Evolutionary conservation across 2,797 vertebrate genomes (phyloP).

Genomic region (Schizopygopsis malacanthus): DNA sequence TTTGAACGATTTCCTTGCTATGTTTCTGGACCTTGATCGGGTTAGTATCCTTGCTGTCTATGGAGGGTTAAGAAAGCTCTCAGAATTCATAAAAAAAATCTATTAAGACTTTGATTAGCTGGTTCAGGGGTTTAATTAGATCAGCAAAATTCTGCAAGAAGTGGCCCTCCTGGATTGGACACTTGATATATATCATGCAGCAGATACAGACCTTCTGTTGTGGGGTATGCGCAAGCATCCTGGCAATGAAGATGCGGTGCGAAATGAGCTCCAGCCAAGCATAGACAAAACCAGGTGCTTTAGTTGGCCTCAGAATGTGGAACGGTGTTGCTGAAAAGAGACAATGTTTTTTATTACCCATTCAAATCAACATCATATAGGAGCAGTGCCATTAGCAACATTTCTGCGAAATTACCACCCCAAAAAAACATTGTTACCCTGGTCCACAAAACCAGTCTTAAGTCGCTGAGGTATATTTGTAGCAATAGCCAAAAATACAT

Average conservation of each 20-base stretch:
- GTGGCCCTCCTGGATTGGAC: slow-evolving; percentile 11
- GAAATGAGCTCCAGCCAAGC: slow-evolving; percentile 99
- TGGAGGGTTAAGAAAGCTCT: too few species aligned
- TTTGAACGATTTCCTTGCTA: too few species aligned
- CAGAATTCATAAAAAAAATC: too few species aligned
- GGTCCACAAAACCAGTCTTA: too few species aligned
- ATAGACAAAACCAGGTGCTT: slow-evolving; percentile 98
- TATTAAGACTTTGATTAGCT: background rate
- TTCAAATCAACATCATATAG: background rate
- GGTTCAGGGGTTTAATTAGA: background rate
- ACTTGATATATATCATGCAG: background rate
- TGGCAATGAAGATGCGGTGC: slow-evolving; percentile 98
- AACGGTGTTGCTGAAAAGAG: slow-evolving; percentile 90
- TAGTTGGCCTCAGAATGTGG: slow-evolving; percentile 98
- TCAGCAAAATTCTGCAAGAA: background rate
- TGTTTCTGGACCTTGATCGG: too few species aligned
- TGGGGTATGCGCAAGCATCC: slow-evolving; percentile 99
- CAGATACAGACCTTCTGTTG: slow-evolving; percentile 92
- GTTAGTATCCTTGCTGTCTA: too few species aligned
- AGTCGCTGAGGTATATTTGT: too few species aligned
- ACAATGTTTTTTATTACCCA: background rate
- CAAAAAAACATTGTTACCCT: too few species aligned
- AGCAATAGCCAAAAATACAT: too few species aligned
- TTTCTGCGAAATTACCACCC: background rate
- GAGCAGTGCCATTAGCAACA: background rate